Evolutionary conservation across 1,140 invertebrate species (phyloP), one percentile per base, ranked within the genome.

Genomic region (Magallana gigas): DNA sequence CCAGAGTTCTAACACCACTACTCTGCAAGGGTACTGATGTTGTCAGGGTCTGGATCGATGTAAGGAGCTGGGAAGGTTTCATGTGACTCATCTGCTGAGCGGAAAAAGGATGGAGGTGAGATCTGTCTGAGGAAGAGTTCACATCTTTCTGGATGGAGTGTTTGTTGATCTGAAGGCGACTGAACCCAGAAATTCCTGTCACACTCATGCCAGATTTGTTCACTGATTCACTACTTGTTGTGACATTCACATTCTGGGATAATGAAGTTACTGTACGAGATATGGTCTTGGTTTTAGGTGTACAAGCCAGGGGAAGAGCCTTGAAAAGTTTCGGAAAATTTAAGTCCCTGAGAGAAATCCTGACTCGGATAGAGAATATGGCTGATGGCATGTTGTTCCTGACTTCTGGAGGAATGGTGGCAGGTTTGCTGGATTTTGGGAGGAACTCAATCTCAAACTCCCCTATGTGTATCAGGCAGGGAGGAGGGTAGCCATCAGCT

Each of bases 371-470:
- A 4, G 93, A 92, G 64, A 89, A 94, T 90, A 93, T 93, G 64
- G 87, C 76, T 6, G 88, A 81, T 23, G 92, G 92, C 8, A 94
- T 90, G 85, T 92, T 93, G 9, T 87, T 85, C 81, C 91, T 88
- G 57, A 94, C 90, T 83, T 93, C 91, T n/a, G 90, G 87, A 14
- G 93, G 93, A 85, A 94, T 93, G 4, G 88, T 18, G n/a, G 93
- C 91, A 8, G 93, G 92, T 64, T 91, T 90, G 56, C 91, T 85
- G 0, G 93, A 91, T 85, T 92, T 92, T 29, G 92, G 92, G 36
- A 93, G 81, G 82, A 94, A 92, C 64, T 92, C 90, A 23, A 94
- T 88, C 76, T 86, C 62, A 90, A 92, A 92, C 48, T 91, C 86
- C 58, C 91, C 89, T 12, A 93, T 81, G 62, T 86, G 71, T 83